Percentiles rank a stretch among this genome's conserved stretches.
Evolutionary conservation across 2,113 vertebrate species (phyloP).

Genomic region (Heteronetta atricapilla): DNA sequence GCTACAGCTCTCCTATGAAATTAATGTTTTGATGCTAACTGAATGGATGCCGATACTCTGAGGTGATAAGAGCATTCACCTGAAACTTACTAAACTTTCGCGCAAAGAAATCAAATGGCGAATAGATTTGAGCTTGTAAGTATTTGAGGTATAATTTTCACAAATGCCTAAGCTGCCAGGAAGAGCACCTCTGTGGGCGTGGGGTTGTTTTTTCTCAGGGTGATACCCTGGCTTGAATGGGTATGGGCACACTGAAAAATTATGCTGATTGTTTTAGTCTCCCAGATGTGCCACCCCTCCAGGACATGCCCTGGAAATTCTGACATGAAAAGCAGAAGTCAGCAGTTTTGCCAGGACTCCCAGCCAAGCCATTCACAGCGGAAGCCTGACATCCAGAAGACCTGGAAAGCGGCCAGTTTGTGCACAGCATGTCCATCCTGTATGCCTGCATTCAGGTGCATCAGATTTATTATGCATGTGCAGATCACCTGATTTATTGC

Average conservation of each 20-base stretch:
- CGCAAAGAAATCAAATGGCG: neutral
- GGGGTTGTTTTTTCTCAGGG: neutral
- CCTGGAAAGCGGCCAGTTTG: conserved; percentile 11
- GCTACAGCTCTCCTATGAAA: neutral
- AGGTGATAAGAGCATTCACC: neutral
- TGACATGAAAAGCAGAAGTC: conserved; percentile 2
- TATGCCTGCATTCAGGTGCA: conserved; percentile 26
- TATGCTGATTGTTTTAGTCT: neutral
- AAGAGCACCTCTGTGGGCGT: neutral
- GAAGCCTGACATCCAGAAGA: conserved; percentile 48
- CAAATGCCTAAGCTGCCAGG: neutral
- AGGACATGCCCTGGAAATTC: neutral
- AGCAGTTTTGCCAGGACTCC: conserved; percentile 5
- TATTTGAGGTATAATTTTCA: neutral
- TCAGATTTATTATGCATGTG: conserved; percentile 49
- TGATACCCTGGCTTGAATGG: neutral
- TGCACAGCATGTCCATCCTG: conserved; percentile 50
- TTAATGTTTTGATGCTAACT: neutral
- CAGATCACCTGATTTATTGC: conserved; percentile 56
- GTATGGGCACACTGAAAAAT: neutral
- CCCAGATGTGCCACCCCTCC: neutral
- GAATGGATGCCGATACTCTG: neutral
- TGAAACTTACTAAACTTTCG: neutral
- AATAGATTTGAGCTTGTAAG: neutral
- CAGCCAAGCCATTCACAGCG: neutral